Evolutionary conservation across 1,140 invertebrate genomes (phyloP), one percentile per base, ranked within the genome.

Genomic region (Lasaia peninsularis): DNA sequence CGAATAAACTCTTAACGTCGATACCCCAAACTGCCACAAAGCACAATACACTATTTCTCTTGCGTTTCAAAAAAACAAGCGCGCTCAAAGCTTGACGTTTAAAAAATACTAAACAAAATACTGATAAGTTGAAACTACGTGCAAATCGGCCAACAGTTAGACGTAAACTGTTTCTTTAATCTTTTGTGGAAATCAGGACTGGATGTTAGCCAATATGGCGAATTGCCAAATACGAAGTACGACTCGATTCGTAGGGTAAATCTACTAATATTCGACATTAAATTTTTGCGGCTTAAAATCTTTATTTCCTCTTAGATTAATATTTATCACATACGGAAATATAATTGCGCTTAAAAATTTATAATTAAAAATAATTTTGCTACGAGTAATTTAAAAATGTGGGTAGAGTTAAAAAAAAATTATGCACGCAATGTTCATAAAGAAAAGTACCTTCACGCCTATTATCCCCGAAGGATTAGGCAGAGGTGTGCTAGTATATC

Each of bases 191-290:
- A 62, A 51, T 40, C 63, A 63, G 60, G 58, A 21, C 63, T 82
- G 80, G 78, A 75, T 40, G 32, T 4, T 16, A 20, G 78, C 83
- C 83, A 86, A 82, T 6, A 57, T 84, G 83, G 83, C 76, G 12
- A 6, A 4, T 1, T 64, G 81, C 83, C 83, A 86, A 85, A 65
- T 81, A 81, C 81, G 83, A 79, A 84, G 71, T 78, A 69, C 71
- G 49, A 58, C 40, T 40, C 57, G 8, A 54, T 16, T 51, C 54
- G 10, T 71, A 65, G 65, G 75, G 80, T 77, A 57, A 71, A 59
- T 7, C 62, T 3, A 31, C 32, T 2, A 58, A 55, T 57, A 35
- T 40, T 40, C 7, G 34, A n/a, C n/a, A n/a, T n/a, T n/a, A n/a
- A n/a, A n/a, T n/a, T n/a, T n/a, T n/a, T n/a, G n/a, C n/a, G n/a